Evolutionary conservation across 2,113 vertebrate genomes (phyloP).

Genomic region (Petrocephalus microphthalmus): DNA sequence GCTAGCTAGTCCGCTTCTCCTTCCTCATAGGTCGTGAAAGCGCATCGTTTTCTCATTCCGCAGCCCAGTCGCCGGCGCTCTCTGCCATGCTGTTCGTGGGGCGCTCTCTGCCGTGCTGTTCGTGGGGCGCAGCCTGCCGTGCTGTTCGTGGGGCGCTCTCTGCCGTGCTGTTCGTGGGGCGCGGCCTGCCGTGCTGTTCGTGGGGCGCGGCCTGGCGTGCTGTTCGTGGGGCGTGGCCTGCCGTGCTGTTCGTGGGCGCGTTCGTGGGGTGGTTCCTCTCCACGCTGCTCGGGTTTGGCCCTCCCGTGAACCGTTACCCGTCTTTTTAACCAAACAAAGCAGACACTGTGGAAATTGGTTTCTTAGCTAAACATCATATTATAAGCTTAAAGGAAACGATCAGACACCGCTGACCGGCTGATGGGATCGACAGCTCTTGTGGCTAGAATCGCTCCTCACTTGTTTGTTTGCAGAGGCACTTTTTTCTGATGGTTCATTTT

Average conservation of each 20-base stretch:
- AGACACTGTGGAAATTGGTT: slow-evolving; percentile 11
- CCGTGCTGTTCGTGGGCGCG: too few relatives aligned
- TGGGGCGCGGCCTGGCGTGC: too few relatives aligned
- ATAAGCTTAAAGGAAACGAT: slow-evolving; percentile 19
- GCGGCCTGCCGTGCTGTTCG: too few relatives aligned
- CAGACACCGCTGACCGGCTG: too few relatives aligned
- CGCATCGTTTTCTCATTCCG: not conserved
- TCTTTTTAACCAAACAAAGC: not conserved
- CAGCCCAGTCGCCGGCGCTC: not conserved
- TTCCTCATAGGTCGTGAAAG: not conserved
- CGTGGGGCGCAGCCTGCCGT: not conserved
- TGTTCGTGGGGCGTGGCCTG: not conserved
- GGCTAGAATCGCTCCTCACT: slow-evolving; percentile 1
- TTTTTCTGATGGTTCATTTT: not conserved
- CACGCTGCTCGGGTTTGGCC: not conserved
- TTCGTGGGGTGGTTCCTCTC: not conserved
- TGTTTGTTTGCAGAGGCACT: not conserved
- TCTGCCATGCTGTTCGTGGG: too few relatives aligned
- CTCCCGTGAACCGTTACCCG: not conserved
- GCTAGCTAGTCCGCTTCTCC: not conserved
- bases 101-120: not conserved
- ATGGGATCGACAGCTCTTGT: slow-evolving; percentile 25
- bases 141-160: too few relatives aligned
- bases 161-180: not conserved
- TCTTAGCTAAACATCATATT: not conserved